Evolutionary conservation across 35 echinoderm and acorn worm genomes (phyloP).

Genomic region (Ophiothrix spiculata): DNA sequence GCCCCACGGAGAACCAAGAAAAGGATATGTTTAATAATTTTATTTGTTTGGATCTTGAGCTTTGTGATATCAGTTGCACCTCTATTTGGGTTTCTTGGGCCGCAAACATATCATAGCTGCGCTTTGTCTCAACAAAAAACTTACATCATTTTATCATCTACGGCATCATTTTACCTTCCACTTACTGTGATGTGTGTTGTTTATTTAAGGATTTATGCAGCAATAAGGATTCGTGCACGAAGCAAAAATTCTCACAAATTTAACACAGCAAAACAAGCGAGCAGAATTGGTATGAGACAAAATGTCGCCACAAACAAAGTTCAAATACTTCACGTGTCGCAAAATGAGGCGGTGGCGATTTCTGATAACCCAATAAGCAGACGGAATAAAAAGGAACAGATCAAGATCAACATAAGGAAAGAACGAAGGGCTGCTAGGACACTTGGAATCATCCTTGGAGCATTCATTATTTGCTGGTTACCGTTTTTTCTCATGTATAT

Average conservation of each 20-base stretch:
- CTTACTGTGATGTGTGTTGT: slow-evolving; percentile 80
- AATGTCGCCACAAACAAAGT: background rate
- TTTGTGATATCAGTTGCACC: slow-evolving; percentile 69
- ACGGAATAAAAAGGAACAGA: background rate
- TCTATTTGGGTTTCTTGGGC: slow-evolving; percentile 43
- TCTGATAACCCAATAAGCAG: background rate
- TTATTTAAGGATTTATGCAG: slow-evolving; percentile 85
- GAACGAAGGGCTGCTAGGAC: slow-evolving; percentile 51
- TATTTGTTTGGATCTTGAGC: slow-evolving; percentile 57
- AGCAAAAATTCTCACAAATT: slow-evolving; percentile 39
- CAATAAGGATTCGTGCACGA: slow-evolving; percentile 37
- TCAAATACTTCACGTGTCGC: too few species aligned
- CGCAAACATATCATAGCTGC: slow-evolving; percentile 20
- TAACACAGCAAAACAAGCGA: too few species aligned
- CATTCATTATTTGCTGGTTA: slow-evolving; percentile 53
- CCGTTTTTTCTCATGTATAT: slow-evolving; percentile 57
- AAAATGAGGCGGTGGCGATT: too few species aligned
- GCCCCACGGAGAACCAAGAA: slow-evolving; percentile 14
- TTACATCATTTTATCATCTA: slow-evolving; percentile 81
- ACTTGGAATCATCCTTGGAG: slow-evolving; percentile 43
- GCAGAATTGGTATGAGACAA: too few species aligned
- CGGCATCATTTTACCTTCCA: slow-evolving; percentile 82
- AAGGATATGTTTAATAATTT: slow-evolving; percentile 61
- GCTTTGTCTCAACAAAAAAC: slow-evolving; percentile 53
- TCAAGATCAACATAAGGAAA: slow-evolving; percentile 43